Base-by-base conservation (phyloP, 2,888 invertebrate genomes). In the Aporophyla nigra region DNA sequence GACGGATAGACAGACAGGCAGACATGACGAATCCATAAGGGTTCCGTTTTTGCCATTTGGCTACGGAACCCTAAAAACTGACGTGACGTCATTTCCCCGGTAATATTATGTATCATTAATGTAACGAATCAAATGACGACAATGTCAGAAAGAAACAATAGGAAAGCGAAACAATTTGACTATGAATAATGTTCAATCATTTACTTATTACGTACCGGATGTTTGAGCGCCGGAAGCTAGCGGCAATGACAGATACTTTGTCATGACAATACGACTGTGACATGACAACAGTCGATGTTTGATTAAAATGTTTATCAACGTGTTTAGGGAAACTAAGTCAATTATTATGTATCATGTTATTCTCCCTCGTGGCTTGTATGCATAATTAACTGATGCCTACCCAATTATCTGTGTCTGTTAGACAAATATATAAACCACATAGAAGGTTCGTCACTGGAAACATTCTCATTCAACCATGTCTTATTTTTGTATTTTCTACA, bases 161-260 rank as follows among this genome's bases (percentile, higher is more conserved):
- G 54, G 63, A 63, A 65, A 78, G 7, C 71, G 63, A 78, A 83
- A 74, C 76, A 71, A 75, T 77, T 75, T 72, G 75, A 71, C 76
- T 71, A 27, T 74, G 77, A 77, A 79, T 77, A 78, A 85, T 74
- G 65, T 84, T 79, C 66, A 76, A 83, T 87, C 66, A 85, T 83
- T 77, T 79, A 79, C 83, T 77, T 81, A 85, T 83, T 77, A 86
- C 74, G 46, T 66, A 43, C 73, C 74, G 85, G 81, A 87, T 70
- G 81, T 76, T 76, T 71, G 75, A 66, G 78, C 75, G 71, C 71
- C 87, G 85, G 87, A 83, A 78, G 67, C 71, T 59, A 54, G 67
- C 86, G 58, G 81, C 79, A 81, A 78, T 85, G 83, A 76, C 85
- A 83, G 77, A 56, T 66, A 74, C 79, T 78, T 85, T 76, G 79